Evolutionary conservation across 1,140 invertebrate genomes (phyloP).

Genomic region (Dinoponera quadriceps): DNA sequence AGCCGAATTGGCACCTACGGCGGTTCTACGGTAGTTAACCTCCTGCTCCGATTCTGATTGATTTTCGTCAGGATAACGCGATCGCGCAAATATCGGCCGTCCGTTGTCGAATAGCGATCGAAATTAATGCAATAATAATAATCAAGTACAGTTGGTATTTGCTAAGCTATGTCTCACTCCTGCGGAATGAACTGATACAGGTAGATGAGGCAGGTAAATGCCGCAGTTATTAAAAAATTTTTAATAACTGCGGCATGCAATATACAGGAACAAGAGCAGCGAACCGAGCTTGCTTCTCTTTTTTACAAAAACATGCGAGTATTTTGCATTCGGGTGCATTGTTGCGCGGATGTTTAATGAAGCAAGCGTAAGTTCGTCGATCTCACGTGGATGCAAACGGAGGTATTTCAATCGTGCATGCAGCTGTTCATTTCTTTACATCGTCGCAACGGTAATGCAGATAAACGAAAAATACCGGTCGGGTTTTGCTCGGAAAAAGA

Average conservation of each 20-base stretch:
- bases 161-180: too few relatives aligned
- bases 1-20: too few relatives aligned
- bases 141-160: too few relatives aligned
- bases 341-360: neutral
- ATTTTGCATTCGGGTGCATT: slow-evolving; percentile 12
- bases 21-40: too few relatives aligned
- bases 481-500: neutral
- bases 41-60: too few relatives aligned
- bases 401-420: slow-evolving; percentile 12
- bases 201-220: neutral
- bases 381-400: slow-evolving; percentile 28
- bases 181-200: neutral
- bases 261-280: neutral
- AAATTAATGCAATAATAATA: too few relatives aligned
- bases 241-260: neutral
- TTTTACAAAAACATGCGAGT: neutral
- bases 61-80: too few relatives aligned
- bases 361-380: slow-evolving; percentile 9
- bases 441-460: slow-evolving; percentile 24
- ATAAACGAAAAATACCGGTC: slow-evolving; percentile 34
- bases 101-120: too few relatives aligned
- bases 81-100: too few relatives aligned
- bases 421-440: slow-evolving; percentile 10
- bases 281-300: neutral
- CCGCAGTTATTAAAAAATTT: too few relatives aligned